Evolutionary conservation across 2,888 invertebrate species (phyloP).

Genomic region (Teleiodes luculella): DNA sequence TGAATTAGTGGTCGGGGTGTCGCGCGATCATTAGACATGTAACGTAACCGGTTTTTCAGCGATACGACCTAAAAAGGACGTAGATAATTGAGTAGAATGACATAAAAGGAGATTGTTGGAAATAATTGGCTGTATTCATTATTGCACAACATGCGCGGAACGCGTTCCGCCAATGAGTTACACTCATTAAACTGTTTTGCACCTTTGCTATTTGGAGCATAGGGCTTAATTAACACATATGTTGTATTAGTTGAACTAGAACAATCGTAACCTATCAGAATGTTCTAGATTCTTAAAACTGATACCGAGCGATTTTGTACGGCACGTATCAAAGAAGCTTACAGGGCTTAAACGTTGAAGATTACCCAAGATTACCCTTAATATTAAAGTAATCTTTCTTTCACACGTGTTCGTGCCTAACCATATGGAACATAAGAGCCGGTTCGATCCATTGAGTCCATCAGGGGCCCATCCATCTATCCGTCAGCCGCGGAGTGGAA

Average conservation of each 20-base stretch:
- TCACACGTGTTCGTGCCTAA: conserved; percentile 4
- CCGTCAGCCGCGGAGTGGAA: conserved; percentile 3
- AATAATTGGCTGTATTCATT: conserved; percentile 1
- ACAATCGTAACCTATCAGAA: neutral
- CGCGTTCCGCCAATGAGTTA: neutral
- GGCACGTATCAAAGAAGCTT: conserved; percentile 3
- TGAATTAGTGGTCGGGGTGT: conserved; percentile 32
- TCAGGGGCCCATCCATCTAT: conserved; percentile 11
- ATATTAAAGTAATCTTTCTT: neutral
- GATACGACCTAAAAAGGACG: neutral
- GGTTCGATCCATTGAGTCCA: neutral
- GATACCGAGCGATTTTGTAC: neutral
- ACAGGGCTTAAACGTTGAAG: neutral
- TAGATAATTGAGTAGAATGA: neutral
- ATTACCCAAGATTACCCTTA: neutral
- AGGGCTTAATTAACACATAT: conserved; percentile 4
- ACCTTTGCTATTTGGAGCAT: neutral
- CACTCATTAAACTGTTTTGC: conserved; percentile 10
- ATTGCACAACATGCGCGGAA: neutral
- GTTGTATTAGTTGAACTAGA: neutral
- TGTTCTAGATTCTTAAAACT: neutral
- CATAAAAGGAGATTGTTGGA: conserved; percentile 9
- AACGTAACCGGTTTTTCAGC: neutral
- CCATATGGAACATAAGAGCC: conserved; percentile 11
- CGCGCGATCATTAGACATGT: conserved; percentile 1